Percentiles rank a stretch among this genome's conserved stretches.
Conservation (phyloP, 1,140 invertebrate species). For the Lamellibrachia luymesi region DNA sequence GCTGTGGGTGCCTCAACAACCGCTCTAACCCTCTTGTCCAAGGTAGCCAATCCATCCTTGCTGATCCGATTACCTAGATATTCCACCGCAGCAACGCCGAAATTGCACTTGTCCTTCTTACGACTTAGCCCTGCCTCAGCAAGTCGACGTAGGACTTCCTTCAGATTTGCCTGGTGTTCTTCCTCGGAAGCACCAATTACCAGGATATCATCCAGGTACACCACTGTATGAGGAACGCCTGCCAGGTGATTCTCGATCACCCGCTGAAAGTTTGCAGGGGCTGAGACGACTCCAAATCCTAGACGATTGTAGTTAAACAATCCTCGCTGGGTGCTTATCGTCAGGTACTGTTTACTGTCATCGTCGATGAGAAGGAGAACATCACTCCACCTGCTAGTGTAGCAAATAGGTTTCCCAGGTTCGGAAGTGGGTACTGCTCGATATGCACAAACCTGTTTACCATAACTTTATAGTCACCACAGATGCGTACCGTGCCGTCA, state of each 20-base stretch:
- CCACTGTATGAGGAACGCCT: constrained; percentile 39
- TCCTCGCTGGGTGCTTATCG: constrained; percentile 56
- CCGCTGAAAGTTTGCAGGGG: constrained; percentile 60
- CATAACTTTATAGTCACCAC: no score
- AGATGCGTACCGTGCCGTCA: no score
- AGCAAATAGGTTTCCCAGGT: no score
- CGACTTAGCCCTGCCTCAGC: constrained; percentile 14
- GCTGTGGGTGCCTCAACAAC: constrained; percentile 17
- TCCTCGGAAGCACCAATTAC: constrained; percentile 27
- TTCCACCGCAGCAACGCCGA: not conserved
- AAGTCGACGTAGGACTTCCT: constrained; percentile 15
- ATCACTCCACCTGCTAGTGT: no score
- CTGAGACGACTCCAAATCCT: constrained; percentile 57
- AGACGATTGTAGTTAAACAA: constrained; percentile 58
- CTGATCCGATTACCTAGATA: constrained; percentile 15
- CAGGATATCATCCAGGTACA: constrained; percentile 31
- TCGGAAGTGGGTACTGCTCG: no score
- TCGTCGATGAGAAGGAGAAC: constrained; percentile 11
- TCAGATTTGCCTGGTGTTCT: constrained; percentile 24
- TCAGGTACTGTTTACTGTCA: constrained; percentile 20
- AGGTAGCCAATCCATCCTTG: constrained; percentile 11
- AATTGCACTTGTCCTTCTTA: constrained; percentile 19
- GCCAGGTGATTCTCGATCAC: constrained; percentile 54
- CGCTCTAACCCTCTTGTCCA: constrained; percentile 9
- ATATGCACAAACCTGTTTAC: no score